Evolutionary conservation across 2,797 vertebrate species (phyloP), one percentile per base, ranked within the genome.

Genomic region (Propithecus deckenii): DNA sequence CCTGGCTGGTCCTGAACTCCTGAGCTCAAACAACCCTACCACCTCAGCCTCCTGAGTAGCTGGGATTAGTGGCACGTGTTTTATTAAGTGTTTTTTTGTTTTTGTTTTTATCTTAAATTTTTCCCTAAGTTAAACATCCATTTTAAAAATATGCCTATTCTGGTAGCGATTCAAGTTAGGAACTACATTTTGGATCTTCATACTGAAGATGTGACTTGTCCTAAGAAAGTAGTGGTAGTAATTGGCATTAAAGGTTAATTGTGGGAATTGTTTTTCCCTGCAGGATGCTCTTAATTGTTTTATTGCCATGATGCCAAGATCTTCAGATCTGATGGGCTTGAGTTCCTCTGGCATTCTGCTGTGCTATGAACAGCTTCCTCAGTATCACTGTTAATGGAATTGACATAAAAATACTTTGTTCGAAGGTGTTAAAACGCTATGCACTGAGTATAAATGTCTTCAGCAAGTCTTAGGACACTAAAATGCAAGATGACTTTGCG

Each of bases 201-300:
- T 93, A 25, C 92, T 84, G 63, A 74, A 87, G 20, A 59, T 89
- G 38, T 14, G 74, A 63, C 61, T 93, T 96, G 43, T 90, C 67
- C 80, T 86, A 67, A 84, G 84, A 94, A 85, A 94, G 59, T 67
- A 69, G 17, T 95, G 61, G 38, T 85, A 43, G 81, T 94, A 96
- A 96, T 80, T 97, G 92, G 46, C 89, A 94, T 94, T 93, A 85
- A 97, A 90, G 94, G 78, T 97, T 98, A 97, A 97, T 98, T 83
- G 79, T 96, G 69, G 69, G 75, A 92, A 83, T 96, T 88, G 38
- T 95, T 95, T 94, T 96, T 89, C 94, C 94, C 91, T 87, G 74
- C 17, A 78, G 93, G 71, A 41, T 84, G 23, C 72, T 96, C 79
- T 95, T 97, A 95, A 96, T 98, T 98, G 89, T 97, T 97, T 97